Base-by-base conservation (phyloP, 2,113 vertebrate genomes). In the Mugil cephalus region DNA sequence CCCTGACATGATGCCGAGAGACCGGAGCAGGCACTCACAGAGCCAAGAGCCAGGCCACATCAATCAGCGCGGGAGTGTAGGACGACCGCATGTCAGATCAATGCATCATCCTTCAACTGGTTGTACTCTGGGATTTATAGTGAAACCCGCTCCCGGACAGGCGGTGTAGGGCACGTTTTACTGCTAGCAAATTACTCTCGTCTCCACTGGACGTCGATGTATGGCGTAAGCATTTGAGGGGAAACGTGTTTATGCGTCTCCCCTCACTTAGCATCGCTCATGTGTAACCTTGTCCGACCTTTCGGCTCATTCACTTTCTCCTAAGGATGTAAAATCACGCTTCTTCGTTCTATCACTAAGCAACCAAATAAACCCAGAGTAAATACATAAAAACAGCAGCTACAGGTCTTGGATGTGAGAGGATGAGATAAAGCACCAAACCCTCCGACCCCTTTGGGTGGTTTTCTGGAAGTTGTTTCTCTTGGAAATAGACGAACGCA, bases 71-170 rank as follows among this genome's bases (percentile, higher is more conserved):
- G 36, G 38, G 77, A 81, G 83, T 40, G 61, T 17, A 54, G 70
- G 62, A 69, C 34, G 58, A 79, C 82, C 63, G 62, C 7, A 13
- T 81, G 84, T 89, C 84, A 88, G 83, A 89, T 88, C 69, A 40
- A 91, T 91, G 83, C 82, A 83, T 90, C 83, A 87, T 72, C 69
- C 71, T 82, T 84, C 84, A 77, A 77, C 73, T 80, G 84, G 77
- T 88, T 73, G 40, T 63, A 77, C 58, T 67, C 40, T 70, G 69
- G 74, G 80, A 86, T 88, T 84, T 72, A 79, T 24, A 17, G 19
- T 52, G 46, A 78, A 79, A 79, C 43, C 43, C 1, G 10, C 62
- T 71, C 47, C 21, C 1, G 5, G 39, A 53, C n/a, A 39, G 76
- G 39, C 2, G 10, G 39, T 47, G 17, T 13, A 61, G 40, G 75